Base-by-base conservation (phyloP, 2,888 invertebrate species). In the Lasius fuliginosus region DNA sequence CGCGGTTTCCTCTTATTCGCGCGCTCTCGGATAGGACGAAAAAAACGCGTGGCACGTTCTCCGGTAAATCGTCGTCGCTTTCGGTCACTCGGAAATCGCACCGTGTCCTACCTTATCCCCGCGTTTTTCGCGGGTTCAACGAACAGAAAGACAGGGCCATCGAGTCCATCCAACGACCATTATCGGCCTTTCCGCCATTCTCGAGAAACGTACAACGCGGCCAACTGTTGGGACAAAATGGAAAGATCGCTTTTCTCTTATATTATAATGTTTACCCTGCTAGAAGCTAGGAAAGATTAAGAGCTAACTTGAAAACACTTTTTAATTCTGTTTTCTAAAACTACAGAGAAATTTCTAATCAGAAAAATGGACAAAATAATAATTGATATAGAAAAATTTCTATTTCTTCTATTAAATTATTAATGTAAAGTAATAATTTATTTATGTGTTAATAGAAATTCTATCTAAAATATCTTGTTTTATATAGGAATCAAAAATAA, bases 1-100 rank as follows among this genome's bases (percentile, higher is more conserved):
- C 76, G 85, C 73, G 85, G 73, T 86, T 86, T 84, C 77, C 64
- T 82, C 84, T 82, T 46, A 65, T 79, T 83, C 69, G 60, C 73
- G 58, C 62, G 64, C 49, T 68, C 74, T 56, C 53, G 62, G 40
- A 9, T 40, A 3, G 49, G 15, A 5, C 27, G 8, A 3, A 27
- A 79, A 69, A 27, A 53, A 18, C 18, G 40, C 36, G 62, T 30
- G 27, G 27, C 56, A 42, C 69, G 36, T 69, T 49, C 79, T 33
- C 56, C 69, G 46, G 68, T 69, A 79, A 69, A 79, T 69, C 58
- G 79, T 79, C 79, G 79, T 69, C 60, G 58, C 69, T 79, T 46
- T 58, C 60, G 79, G 69, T 79, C 79, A 79, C 49, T 81, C 79
- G 79, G 69, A 69, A 81, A 71, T 81, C 62, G 60, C 60, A 9